These are phyloP conservation scores for Acestrorhynchus altus DNA, from an alignment of 2,797 vertebrate genomes.

Conservation along the genomic window DNA sequence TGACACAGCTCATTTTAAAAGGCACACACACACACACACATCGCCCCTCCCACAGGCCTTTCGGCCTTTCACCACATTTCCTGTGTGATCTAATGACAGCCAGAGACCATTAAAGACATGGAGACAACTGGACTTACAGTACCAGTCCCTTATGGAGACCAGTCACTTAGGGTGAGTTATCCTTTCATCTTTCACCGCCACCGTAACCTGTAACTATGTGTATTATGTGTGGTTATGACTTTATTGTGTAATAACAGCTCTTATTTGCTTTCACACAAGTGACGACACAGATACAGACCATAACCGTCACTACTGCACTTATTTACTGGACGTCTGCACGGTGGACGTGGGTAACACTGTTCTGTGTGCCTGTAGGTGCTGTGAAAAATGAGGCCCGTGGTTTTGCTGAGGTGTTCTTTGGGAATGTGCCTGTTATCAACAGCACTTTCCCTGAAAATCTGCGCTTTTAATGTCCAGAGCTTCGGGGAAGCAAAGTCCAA, in stretches of 20 bases:
- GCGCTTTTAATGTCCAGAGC: conserved; percentile 83
- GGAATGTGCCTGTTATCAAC: conserved; percentile 61
- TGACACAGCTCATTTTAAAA: conserved; percentile 77
- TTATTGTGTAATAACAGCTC: conserved; percentile 10
- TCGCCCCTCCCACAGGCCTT: conserved; percentile 48
- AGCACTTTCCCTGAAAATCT: conserved; percentile 76
- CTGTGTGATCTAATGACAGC: conserved; percentile 70
- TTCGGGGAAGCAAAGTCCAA: conserved; percentile 82
- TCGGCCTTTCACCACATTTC: conserved; percentile 65
- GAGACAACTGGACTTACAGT: conserved; percentile 55
- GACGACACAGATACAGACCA: neutral
- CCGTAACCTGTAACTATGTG: neutral
- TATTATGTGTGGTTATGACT: neutral
- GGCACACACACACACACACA: conserved; percentile 39
- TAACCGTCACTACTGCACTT: neutral
- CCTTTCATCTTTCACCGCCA: conserved; percentile 5
- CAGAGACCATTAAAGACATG: conserved; percentile 62
- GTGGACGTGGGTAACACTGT: neutral
- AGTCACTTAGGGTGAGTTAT: conserved; percentile 63
- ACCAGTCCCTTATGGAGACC: conserved; percentile 26
- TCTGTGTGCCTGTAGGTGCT: conserved; percentile 46
- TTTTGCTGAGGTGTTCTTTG: conserved; percentile 64
- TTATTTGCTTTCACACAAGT: neutral
- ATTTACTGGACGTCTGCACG: neutral
- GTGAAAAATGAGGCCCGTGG: conserved; percentile 66